A percentile compares a stretch with the other conserved stretches of the same genome.
Evolutionary conservation across 2,113 vertebrate genomes (phyloP).

Genomic region (Trichechus manatus): DNA sequence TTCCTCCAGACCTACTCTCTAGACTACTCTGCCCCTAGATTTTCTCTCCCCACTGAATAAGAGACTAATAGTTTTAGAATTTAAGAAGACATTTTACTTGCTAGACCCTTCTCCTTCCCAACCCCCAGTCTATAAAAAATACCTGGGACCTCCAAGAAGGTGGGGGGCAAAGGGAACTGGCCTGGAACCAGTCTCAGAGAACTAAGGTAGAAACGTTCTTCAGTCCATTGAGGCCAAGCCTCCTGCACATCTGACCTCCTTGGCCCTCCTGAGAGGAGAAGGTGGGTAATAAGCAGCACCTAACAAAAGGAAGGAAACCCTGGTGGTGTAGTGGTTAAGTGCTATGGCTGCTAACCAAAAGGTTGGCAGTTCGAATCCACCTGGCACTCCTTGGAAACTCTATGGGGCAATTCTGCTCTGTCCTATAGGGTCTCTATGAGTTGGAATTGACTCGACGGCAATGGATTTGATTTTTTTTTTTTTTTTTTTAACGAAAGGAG

Average conservation of each 20-base stretch:
- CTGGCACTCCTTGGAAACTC: no score
- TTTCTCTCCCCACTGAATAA: not conserved
- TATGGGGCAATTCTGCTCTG: no score
- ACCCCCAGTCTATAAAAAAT: not conserved
- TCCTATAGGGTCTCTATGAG: no score
- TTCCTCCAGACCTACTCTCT: conserved; percentile 75
- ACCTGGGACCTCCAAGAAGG: not conserved
- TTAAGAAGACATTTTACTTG: conserved; percentile 42
- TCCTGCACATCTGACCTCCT: not conserved
- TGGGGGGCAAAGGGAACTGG: not conserved
- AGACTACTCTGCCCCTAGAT: not conserved
- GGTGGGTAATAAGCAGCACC: not conserved
- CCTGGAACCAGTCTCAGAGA: not conserved
- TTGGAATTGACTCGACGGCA: no score
- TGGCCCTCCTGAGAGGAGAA: not conserved
- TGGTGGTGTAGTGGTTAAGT: no score
- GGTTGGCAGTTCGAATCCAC: not conserved
- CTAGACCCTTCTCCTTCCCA: not conserved
- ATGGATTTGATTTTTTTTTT: no score
- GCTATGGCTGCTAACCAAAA: not conserved
- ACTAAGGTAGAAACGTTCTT: not conserved
- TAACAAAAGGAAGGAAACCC: no score
- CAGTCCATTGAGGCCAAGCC: not conserved
- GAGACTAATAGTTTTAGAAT: conserved; percentile 3
- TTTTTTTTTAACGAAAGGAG: not conserved